Evolutionary conservation across 2,888 invertebrate genomes (phyloP).

Genomic region (Hymenopus coronatus): DNA sequence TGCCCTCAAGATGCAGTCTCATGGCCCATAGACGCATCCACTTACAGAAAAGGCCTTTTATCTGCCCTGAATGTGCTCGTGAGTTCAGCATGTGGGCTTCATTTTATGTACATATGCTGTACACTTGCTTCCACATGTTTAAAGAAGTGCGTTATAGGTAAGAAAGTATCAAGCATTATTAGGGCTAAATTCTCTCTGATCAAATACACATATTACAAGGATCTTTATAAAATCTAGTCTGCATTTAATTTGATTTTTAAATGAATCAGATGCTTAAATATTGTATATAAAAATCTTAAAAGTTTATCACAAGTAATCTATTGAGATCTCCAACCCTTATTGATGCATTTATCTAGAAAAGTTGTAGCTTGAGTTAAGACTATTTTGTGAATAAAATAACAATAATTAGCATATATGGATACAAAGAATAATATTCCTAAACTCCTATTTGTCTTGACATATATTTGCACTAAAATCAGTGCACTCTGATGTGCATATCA

Average conservation of each 20-base stretch:
- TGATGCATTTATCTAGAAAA: too few species aligned
- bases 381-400: too few species aligned
- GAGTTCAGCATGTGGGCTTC: conserved; percentile 19
- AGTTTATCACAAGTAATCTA: too few species aligned
- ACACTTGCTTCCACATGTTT: conserved; percentile 22
- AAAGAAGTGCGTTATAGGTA: conserved; percentile 9
- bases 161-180: background rate
- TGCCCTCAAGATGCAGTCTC: conserved; percentile 17
- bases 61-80: conserved; percentile 28
- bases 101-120: conserved; percentile 17
- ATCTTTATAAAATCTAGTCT: background rate
- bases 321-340: too few species aligned
- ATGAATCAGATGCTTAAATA: background rate
- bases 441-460: too few species aligned
- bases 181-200: background rate
- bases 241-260: background rate
- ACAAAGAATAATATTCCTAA: too few species aligned
- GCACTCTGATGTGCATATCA: too few species aligned
- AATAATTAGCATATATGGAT: too few species aligned
- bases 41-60: conserved; percentile 9
- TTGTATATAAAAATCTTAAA: too few species aligned
- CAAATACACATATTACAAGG: too few species aligned
- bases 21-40: conserved; percentile 23
- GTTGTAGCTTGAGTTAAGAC: too few species aligned
- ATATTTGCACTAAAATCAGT: too few species aligned